Base-by-base conservation (phyloP, 2,113 vertebrate genomes). In the Microtus oregoni region DNA sequence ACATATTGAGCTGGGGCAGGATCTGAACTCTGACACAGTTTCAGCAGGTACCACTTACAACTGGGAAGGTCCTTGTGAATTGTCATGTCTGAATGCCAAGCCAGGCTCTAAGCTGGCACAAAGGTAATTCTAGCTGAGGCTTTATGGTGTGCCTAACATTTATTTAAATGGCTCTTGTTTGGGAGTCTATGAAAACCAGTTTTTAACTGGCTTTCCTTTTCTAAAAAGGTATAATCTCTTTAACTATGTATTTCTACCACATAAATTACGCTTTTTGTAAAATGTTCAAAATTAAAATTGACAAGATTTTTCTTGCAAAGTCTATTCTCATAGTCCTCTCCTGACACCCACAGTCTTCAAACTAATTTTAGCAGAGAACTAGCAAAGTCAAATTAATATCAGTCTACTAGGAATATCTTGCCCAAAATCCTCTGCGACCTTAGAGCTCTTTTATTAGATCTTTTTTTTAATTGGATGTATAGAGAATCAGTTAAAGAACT, bases 391-490 rank as follows among this genome's bases (percentile, higher is more conserved):
- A 94, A 92, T 85, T 96, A 94, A 78, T 78, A 93, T 50, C 35
- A 55, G 8, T 72, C 89, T 90, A 70, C 30, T 94, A 92, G 93
- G 50, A 94, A 92, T 90, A 91, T 79, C 67, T 88, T 92, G 26
- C 38, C 65, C 30, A 15, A 79, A 94, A 93, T 92, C 44, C 9
- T 76, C 94, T 89, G 20, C 1, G n/a, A 75, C 86, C n/a, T 63
- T 93, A 91, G 55, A 89, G 20, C 30, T 91, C n/a, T 92, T 90
- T 95, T 72, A 55, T 82, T 94, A 96, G 85, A 89, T 93, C 77
- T 47, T 10, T 72, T 72, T 78, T 95, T 95, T 94, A 88, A 96
- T 58, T 63, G 13, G 11, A 78, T 93, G 9, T 76, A 96, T 35
- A 38, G 8, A 92, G 14, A 89, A 86, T 75, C 67, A 65, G 7